Conservation (phyloP, 2,888 invertebrate genomes). For the Drosophila vallismaia region DNA sequence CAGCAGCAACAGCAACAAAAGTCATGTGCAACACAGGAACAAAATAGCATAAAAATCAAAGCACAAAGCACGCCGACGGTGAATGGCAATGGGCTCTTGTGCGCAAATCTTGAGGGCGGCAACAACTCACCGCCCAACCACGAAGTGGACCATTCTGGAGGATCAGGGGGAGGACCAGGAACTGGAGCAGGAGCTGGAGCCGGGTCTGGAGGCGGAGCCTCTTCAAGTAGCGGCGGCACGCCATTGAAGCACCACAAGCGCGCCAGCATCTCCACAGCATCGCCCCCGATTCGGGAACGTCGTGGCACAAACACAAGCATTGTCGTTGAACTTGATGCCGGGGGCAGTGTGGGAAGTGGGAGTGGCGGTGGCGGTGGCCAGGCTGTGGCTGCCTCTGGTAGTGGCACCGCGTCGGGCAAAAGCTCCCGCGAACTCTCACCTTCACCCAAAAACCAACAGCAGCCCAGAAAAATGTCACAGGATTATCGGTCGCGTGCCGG, state of each 20-base stretch:
- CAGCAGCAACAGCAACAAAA: conserved; percentile 55
- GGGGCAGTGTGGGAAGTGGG: conserved; percentile 22
- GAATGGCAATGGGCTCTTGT: conserved; percentile 68
- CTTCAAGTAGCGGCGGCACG: conserved; percentile 46
- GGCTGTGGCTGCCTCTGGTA: conserved; percentile 51
- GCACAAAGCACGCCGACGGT: conserved; percentile 57
- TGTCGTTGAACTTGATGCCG: conserved; percentile 60
- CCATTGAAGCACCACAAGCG: conserved; percentile 73
- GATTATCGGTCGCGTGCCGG: conserved; percentile 83
- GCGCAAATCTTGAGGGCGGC: conserved; percentile 53
- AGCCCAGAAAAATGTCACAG: conserved; percentile 82
- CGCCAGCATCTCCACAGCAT: conserved; percentile 56
- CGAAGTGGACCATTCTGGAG: conserved; percentile 60
- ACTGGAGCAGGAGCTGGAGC: conserved; percentile 7
- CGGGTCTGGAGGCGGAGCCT: conserved; percentile 19
- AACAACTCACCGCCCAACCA: conserved; percentile 36
- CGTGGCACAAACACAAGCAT: conserved; percentile 73
- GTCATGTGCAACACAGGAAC: conserved; percentile 50
- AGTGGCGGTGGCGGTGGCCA: conserved; percentile 37
- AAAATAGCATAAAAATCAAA: conserved; percentile 66
- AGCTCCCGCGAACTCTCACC: conserved; percentile 82
- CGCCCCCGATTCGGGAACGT: conserved; percentile 60
- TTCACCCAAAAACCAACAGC: conserved; percentile 80
- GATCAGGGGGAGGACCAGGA: conserved; percentile 31
- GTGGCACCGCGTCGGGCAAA: conserved; percentile 64